phyloP scores from a whole-genome alignment of 2,113 vertebrate genomes.

The Osmerus eperlanus region DNA sequence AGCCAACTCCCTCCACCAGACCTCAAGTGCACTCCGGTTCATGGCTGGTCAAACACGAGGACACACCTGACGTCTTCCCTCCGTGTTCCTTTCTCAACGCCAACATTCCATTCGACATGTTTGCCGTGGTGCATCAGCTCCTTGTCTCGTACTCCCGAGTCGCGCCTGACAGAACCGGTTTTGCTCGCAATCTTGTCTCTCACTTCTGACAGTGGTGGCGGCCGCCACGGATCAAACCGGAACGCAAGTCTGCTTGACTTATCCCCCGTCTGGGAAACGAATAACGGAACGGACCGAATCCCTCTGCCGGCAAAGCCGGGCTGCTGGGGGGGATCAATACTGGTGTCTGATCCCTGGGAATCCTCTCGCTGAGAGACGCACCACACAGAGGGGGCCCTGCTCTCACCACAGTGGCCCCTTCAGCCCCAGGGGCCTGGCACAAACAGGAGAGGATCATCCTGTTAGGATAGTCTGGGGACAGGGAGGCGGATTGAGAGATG shows the following conservation, averaged over 20 bases:
- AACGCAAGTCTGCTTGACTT: slow-evolving; percentile 40
- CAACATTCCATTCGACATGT: no score
- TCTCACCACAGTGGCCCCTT: not conserved
- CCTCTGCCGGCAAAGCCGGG: slow-evolving; percentile 41
- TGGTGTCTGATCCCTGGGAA: slow-evolving; percentile 31
- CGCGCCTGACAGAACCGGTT: no score
- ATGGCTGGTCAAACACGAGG: slow-evolving; percentile 42
- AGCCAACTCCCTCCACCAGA: slow-evolving; percentile 26
- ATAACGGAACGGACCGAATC: slow-evolving; percentile 38
- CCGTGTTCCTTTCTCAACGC: not conserved
- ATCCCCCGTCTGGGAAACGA: slow-evolving; percentile 36
- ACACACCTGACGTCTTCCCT: slow-evolving; percentile 7
- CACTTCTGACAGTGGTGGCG: not conserved
- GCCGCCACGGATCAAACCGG: slow-evolving; percentile 29
- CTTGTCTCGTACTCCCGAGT: no score
- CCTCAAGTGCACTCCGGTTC: slow-evolving; percentile 48
- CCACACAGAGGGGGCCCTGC: slow-evolving; percentile 7
- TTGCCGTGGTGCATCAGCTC: no score
- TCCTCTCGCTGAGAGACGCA: slow-evolving; percentile 17
- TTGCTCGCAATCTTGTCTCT: not conserved
- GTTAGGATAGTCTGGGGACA: not conserved
- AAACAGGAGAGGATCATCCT: not conserved
- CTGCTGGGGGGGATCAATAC: slow-evolving; percentile 42
- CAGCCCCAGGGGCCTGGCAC: not conserved
- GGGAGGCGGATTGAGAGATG: not conserved